These are phyloP conservation scores for Drosophila falleni DNA, from an alignment of 2,888 invertebrate species.

Conservation along the genomic window DNA sequence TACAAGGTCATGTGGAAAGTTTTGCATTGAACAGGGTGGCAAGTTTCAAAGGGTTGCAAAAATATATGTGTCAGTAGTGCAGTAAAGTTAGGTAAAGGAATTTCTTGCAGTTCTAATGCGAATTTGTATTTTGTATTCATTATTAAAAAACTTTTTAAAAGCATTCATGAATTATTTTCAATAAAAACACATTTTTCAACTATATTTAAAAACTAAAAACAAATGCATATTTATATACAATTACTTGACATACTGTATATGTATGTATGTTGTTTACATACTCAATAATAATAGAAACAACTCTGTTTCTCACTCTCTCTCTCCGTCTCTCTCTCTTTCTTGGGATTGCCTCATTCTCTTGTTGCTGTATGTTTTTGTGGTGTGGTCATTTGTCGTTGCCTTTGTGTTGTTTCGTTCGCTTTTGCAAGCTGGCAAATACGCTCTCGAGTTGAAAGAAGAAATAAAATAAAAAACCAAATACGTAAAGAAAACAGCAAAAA, in stretches of 20 bases:
- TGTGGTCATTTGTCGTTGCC: conserved; percentile 38
- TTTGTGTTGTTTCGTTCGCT: conserved; percentile 41
- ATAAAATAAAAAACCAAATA: conserved; percentile 18
- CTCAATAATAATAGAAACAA: conserved; percentile 22
- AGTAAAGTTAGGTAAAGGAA: not conserved
- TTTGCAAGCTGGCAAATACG: conserved; percentile 34
- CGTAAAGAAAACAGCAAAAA: conserved; percentile 27
- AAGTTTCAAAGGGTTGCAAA: conserved; percentile 12
- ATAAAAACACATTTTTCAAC: too few relatives aligned
- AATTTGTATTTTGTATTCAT: not conserved
- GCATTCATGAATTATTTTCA: not conserved
- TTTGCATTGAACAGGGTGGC: conserved; percentile 9
- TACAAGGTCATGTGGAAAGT: conserved; percentile 41
- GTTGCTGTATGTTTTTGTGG: conserved; percentile 7
- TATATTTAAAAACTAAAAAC: too few relatives aligned
- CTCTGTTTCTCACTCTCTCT: conserved; percentile 13
- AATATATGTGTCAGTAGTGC: conserved; percentile 51
- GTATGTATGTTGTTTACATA: conserved; percentile 4
- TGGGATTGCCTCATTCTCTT: conserved; percentile 13
- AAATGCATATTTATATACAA: not conserved
- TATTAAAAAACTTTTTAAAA: not conserved
- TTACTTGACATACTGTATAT: not conserved
- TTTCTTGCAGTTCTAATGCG: too few relatives aligned
- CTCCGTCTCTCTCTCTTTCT: not conserved
- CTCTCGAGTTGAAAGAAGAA: conserved; percentile 20